These are phyloP conservation scores for Oscheius sp. DNA, from an alignment of 2,888 invertebrate species.

Conservation along the genomic window DNA sequence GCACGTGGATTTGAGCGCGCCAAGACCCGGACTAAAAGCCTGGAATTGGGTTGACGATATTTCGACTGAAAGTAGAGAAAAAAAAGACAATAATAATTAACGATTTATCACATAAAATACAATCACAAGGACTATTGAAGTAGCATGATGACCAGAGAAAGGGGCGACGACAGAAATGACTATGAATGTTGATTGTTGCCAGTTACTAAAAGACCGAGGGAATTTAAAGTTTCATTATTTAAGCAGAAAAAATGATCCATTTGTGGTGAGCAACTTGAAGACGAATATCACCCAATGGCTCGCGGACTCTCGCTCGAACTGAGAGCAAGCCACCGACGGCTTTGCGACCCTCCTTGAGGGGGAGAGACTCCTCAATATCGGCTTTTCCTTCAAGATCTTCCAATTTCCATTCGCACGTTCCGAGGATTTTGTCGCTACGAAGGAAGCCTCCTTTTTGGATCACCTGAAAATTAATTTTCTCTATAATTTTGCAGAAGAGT, in stretches of 20 bases:
- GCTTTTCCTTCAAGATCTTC: conserved; percentile 88
- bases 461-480: conserved; percentile 43
- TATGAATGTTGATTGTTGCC: no score
- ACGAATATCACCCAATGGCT: conserved; percentile 57
- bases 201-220: neutral
- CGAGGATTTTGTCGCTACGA: conserved; percentile 85
- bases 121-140: no score
- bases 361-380: conserved; percentile 81
- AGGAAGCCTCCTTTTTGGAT: conserved; percentile 88
- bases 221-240: conserved; percentile 3
- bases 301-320: conserved; percentile 50
- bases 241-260: conserved; percentile 51
- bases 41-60: neutral
- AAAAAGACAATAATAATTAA: neutral
- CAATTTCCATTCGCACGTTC: conserved; percentile 84
- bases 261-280: conserved; percentile 39
- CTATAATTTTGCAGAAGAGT: no score
- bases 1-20: conserved; percentile 31
- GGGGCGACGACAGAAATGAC: no score
- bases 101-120: neutral
- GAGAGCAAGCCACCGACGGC: conserved; percentile 54
- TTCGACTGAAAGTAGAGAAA: neutral
- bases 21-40: conserved; percentile 11
- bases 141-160: no score
- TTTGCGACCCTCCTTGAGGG: conserved; percentile 62